Evolutionary conservation across 2,113 vertebrate species (phyloP).

Genomic region (Percopsis transmontana): DNA sequence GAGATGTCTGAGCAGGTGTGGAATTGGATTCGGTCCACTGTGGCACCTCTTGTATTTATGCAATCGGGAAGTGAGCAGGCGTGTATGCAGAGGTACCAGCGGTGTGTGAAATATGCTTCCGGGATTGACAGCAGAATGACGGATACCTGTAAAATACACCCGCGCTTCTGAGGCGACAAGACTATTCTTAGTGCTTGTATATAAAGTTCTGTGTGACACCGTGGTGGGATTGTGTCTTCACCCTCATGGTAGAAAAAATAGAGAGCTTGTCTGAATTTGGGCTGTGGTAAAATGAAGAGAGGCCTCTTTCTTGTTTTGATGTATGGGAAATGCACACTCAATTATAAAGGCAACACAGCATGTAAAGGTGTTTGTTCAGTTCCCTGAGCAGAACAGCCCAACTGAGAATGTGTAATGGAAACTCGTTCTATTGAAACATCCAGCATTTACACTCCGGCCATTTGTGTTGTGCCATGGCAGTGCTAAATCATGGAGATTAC

Average conservation of each 20-base stretch:
- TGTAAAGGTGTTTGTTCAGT: constrained; percentile 68
- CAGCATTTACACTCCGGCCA: constrained; percentile 69
- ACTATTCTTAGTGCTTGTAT: constrained; percentile 64
- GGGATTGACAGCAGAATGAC: constrained; percentile 80
- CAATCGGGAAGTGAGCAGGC: constrained; percentile 62
- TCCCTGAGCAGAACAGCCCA: constrained; percentile 66
- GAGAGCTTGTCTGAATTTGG: constrained; percentile 60
- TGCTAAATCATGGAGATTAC: constrained; percentile 42
- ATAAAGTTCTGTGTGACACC: constrained; percentile 70
- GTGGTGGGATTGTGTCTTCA: constrained; percentile 59
- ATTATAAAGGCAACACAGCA: constrained; percentile 73
- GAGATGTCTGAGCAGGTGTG: constrained; percentile 54
- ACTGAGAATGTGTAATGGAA: constrained; percentile 75
- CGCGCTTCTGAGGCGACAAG: constrained; percentile 69
- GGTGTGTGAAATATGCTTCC: constrained; percentile 80
- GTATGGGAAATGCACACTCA: constrained; percentile 70
- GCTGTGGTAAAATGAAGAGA: constrained; percentile 61
- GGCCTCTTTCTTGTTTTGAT: constrained; percentile 65
- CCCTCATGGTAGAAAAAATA: constrained; percentile 34
- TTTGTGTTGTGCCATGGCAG: constrained; percentile 56
- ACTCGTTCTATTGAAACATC: constrained; percentile 74
- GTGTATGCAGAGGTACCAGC: constrained; percentile 73
- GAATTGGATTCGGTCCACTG: constrained; percentile 73
- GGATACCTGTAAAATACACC: constrained; percentile 83
- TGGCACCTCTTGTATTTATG: constrained; percentile 68